Percentiles rank a stretch among this genome's conserved stretches.
phyloP scores from a whole-genome alignment of 2,113 vertebrate genomes.

The Carassius auratus region DNA sequence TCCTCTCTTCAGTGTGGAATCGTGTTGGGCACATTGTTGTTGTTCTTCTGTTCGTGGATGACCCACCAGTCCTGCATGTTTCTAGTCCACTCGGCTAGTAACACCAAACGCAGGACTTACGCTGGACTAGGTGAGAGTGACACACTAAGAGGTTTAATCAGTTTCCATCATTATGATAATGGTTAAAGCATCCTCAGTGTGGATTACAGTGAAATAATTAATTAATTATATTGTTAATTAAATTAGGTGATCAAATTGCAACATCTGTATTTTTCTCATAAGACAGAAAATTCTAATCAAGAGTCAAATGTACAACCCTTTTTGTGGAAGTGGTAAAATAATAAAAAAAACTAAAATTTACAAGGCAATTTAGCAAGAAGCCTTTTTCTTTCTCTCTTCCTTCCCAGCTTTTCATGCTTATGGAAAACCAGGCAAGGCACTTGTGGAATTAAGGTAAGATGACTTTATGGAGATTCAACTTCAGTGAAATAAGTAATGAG shows the following conservation, averaged over 20 bases:
- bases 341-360: no score
- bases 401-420: conserved; percentile 91
- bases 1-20: conserved; percentile 85
- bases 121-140: conserved; percentile 89
- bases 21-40: conserved; percentile 85
- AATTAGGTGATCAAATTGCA: neutral
- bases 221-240: neutral
- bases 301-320: neutral
- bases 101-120: conserved; percentile 94
- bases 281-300: neutral
- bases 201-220: neutral
- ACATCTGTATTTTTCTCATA: neutral
- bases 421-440: conserved; percentile 90
- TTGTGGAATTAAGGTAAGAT: conserved; percentile 93
- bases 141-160: neutral
- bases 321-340: neutral
- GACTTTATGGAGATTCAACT: neutral
- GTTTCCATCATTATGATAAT: neutral
- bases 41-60: conserved; percentile 97
- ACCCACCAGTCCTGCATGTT: conserved; percentile 99
- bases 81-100: conserved; percentile 90
- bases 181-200: neutral
- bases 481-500: no score
- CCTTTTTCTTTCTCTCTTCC: conserved; percentile 12
- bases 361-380: neutral